Evolutionary conservation across 1,140 invertebrate species (phyloP), one percentile per base, ranked within the genome.

Genomic region (Zaprionus taronus): DNA sequence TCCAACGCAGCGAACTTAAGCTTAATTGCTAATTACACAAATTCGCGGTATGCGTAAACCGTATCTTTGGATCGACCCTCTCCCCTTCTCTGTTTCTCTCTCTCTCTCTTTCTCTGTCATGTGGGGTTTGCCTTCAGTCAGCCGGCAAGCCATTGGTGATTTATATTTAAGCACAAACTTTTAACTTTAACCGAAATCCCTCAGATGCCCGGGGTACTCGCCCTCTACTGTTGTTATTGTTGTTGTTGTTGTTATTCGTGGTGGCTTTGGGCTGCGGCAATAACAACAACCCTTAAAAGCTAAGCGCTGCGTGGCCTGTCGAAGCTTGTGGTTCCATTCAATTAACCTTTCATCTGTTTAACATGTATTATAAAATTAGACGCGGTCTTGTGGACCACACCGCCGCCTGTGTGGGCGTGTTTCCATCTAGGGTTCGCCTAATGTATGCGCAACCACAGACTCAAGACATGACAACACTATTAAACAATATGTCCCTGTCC

Each of bases 321-420:
- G 84, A 89, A 84, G 74, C 81, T 89, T 89, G 84, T 90, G 84
- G 84, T 89, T 89, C 79, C 79, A 84, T 90, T 89, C 84, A 89
- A 89, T 89, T 89, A 89, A 89, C 84, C 84, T 89, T 89, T 89
- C 84, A 89, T 89, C 85, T 89, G 85, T 84, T 89, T 85, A 90
- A 90, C 84, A 89, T 89, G 83, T 89, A 89, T 89, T 89, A 89
- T 90, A 89, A 89, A 90, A 89, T 90, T 90, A 89, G 84, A 89
- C 78, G 84, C 84, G 85, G 78, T 89, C 84, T 72, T 75, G 58
- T 79, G 79, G 81, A 79, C 84, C 84, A 89, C 69, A 73, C 64
- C 70, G 61, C 47, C 77, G 28, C 9, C 56, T 24, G 14, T 22
- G 53, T 63, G 28, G 64, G 60, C 67, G 63, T 67, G 72, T 63